phyloP scores from a whole-genome alignment of 2,113 vertebrate genomes.

The Trinectes maculatus region DNA sequence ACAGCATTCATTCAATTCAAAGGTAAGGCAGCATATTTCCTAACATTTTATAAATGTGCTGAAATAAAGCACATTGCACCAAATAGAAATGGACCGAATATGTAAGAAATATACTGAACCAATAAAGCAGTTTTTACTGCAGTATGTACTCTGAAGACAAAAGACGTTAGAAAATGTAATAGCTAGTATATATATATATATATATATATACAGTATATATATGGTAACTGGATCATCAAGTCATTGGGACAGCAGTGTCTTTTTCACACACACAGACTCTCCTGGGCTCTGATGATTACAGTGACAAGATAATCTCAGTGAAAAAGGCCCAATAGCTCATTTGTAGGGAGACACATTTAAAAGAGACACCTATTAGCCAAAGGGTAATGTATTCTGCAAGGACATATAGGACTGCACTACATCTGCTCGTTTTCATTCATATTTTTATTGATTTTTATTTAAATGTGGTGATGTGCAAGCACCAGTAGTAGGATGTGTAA shows the following conservation, averaged over 20 bases:
- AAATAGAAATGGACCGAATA: too few species aligned
- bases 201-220: too few species aligned
- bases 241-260: background rate
- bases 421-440: background rate
- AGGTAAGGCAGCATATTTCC: too few species aligned
- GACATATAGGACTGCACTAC: background rate
- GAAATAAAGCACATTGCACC: too few species aligned
- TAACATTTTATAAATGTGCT: too few species aligned
- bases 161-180: background rate
- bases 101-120: background rate
- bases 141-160: slow-evolving; percentile 1
- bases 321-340: background rate
- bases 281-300: background rate
- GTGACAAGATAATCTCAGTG: background rate
- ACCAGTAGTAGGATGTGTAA: background rate
- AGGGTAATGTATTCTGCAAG: background rate
- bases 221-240: background rate
- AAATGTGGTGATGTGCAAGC: background rate
- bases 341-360: background rate
- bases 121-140: background rate
- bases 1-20: too few species aligned
- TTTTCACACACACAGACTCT: background rate
- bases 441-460: background rate
- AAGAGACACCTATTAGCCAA: background rate
- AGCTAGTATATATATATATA: too few species aligned